phyloP scores from a whole-genome alignment of 2,113 vertebrate species.

The Poecile atricapillus region DNA sequence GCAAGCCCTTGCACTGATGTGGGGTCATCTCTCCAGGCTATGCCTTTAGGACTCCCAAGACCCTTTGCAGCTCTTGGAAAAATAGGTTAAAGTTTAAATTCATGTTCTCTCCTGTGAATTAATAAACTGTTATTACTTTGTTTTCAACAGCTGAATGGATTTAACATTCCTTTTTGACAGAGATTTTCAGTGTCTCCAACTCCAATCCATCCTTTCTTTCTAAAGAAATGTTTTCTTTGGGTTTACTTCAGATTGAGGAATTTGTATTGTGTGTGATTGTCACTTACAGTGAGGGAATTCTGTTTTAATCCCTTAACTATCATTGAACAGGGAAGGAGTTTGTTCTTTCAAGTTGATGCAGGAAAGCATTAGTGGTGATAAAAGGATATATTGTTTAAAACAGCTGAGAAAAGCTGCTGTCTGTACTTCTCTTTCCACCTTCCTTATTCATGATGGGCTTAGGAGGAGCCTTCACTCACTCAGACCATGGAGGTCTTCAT shows the following conservation, averaged over 20 bases:
- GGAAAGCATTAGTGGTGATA: neutral
- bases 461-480: neutral
- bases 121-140: neutral
- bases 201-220: neutral
- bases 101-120: neutral
- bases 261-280: neutral
- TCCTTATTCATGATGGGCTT: neutral
- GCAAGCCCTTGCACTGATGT: neutral
- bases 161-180: neutral
- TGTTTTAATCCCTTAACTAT: neutral
- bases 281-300: neutral
- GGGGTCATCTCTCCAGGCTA: neutral
- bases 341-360: constrained; percentile 39
- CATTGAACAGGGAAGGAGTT: neutral
- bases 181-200: neutral
- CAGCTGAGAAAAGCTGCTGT: neutral
- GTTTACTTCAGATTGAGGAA: neutral
- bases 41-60: accelerated
- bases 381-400: constrained; percentile 33
- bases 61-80: neutral
- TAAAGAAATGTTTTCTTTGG: neutral
- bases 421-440: neutral
- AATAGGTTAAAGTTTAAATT: neutral
- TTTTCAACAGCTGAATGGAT: neutral
- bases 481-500: neutral